A percentile compares a stretch with the other conserved stretches of the same genome.
Evolutionary conservation across 2,797 vertebrate genomes (phyloP).

Genomic region (Falco novaeseelandiae): DNA sequence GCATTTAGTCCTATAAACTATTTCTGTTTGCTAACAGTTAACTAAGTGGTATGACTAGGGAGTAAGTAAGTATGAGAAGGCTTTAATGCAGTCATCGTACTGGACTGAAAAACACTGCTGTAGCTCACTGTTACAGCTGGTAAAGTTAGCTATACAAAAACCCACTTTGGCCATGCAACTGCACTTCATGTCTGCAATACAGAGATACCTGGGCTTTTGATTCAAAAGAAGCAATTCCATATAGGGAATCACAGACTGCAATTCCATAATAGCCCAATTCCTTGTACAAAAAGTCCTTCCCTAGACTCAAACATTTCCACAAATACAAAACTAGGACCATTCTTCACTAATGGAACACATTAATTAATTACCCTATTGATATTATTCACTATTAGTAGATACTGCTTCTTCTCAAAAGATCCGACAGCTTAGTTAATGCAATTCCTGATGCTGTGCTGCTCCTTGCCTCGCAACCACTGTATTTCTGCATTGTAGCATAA

Average conservation of each 20-base stretch:
- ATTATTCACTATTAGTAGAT: not conserved
- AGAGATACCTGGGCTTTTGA: not conserved
- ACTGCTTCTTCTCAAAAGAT: not conserved
- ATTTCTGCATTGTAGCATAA: conserved; percentile 5
- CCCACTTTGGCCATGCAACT: not conserved
- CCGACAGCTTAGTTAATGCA: not conserved
- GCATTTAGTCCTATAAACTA: not conserved
- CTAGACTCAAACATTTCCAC: not conserved
- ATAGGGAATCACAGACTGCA: not conserved
- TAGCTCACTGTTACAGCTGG: not conserved
- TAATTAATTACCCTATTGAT: not conserved
- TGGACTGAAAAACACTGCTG: not conserved
- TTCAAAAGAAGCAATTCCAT: not conserved
- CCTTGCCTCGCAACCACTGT: not conserved
- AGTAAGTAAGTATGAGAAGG: not conserved
- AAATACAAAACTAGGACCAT: not conserved
- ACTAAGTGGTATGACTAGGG: not conserved
- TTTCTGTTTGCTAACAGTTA: not conserved
- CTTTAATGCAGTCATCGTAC: not conserved
- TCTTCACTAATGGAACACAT: not conserved
- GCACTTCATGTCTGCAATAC: not conserved
- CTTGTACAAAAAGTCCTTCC: not conserved
- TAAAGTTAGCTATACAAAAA: not conserved
- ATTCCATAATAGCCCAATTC: not conserved
- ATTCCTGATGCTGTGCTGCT: conserved; percentile 14